Evolutionary conservation across 2,888 invertebrate species (phyloP), one percentile per base, ranked within the genome.

Genomic region (Cerceris rybyensis): DNA sequence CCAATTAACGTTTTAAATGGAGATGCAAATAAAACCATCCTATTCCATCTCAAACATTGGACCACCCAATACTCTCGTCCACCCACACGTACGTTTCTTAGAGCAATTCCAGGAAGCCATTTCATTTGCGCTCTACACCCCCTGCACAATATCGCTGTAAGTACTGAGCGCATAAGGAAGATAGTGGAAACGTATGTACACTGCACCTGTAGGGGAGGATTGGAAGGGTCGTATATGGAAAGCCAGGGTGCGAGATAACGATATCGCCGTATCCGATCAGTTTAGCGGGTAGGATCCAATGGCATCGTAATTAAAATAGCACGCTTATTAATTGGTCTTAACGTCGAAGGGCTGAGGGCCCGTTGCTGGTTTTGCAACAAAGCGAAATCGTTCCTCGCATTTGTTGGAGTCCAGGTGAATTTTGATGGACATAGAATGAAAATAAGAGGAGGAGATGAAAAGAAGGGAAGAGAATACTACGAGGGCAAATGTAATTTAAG

Each of bases 61-160:
- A 17, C n/a, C 14, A 16, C 14, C 16, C 6, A 13, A 28, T 43
- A 17, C 16, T 65, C 16, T 13, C 11, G 54, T 16, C 11, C 50
- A n/a, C 58, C 11, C 9, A 52, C 64, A 28, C 71, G 69, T 82
- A 72, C 67, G 71, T 83, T 84, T 80, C 82, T 82, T 78, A 74
- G 70, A 57, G 70, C 74, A 68, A 71, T 81, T 73, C 72, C 28
- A 50, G n/a, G 55, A 55, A 55, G 70, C 78, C 83, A 69, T 85
- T 84, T 79, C 85, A 83, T 84, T 84, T 78, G 78, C 83, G 72
- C 80, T 74, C 74, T 52, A 61, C 70, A 70, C 75, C 73, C 61
- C 52, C 43, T 41, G 67, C 52, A 70, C 78, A 74, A 82, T 84
- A 81, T 54, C 55, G 66, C 14, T 50, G 71, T 65, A 61, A 70